Conservation (phyloP, 2,888 invertebrate genomes). For the Synanthedon tipuliformis region DNA sequence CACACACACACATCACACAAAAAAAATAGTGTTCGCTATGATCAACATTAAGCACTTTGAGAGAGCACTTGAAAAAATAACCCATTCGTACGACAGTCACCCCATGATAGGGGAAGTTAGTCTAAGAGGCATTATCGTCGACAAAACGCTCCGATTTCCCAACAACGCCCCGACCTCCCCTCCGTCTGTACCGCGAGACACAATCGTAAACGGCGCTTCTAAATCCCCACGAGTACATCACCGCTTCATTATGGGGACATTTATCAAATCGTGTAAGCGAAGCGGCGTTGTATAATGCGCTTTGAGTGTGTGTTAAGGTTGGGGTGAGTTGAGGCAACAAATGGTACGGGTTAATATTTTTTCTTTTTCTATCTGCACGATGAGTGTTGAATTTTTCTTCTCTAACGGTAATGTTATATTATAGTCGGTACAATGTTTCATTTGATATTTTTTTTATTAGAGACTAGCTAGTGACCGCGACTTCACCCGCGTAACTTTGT, state of each 20-base stretch:
- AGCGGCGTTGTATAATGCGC: no score
- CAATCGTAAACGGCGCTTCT: conserved; percentile 7
- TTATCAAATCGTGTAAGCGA: background rate
- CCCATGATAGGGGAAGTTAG: conserved; percentile 8
- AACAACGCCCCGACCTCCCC: conserved; percentile 18
- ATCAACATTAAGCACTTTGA: background rate
- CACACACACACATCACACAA: no score
- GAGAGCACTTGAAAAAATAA: background rate
- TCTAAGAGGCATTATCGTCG: conserved; percentile 35
- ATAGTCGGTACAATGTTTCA: background rate
- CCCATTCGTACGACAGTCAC: conserved; percentile 11
- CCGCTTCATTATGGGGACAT: conserved; percentile 6
- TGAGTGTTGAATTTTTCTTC: no score
- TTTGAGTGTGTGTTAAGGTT: no score
- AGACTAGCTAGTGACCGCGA: no score
- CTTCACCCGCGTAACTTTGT: no score
- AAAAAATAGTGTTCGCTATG: background rate
- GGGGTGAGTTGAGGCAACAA: no score
- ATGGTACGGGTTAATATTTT: background rate
- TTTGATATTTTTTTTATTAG: no score
- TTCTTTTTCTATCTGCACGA: background rate
- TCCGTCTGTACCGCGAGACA: conserved; percentile 10
- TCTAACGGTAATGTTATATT: no score
- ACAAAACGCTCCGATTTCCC: conserved; percentile 41
- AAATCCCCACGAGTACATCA: conserved; percentile 12